phyloP scores from a whole-genome alignment of 2,797 vertebrate species.

The Halcyon smyrnensis region DNA sequence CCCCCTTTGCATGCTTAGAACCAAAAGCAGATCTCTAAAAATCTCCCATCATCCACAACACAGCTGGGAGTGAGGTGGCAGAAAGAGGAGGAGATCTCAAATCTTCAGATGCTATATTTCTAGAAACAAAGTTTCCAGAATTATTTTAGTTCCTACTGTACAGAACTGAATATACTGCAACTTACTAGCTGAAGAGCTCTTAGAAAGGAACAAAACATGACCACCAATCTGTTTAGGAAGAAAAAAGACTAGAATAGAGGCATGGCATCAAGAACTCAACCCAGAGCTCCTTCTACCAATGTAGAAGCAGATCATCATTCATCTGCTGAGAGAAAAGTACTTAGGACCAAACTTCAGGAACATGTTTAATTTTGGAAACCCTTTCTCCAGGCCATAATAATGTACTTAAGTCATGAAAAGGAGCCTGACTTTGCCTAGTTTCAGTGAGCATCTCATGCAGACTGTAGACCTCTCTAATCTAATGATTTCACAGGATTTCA shows the following conservation, averaged over 20 bases:
- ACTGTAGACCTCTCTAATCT: background rate
- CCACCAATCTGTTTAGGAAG: background rate
- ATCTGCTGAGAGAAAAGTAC: background rate
- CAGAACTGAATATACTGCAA: background rate
- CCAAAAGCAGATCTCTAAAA: background rate
- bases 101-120: background rate
- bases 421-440: background rate
- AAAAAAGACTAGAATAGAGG: background rate
- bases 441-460: background rate
- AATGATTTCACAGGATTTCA: background rate
- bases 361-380: background rate
- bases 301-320: background rate
- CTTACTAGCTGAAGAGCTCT: background rate
- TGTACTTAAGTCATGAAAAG: background rate
- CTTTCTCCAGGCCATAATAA: background rate
- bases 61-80: background rate
- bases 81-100: background rate
- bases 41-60: background rate
- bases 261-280: background rate
- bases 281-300: background rate
- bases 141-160: background rate
- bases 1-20: background rate
- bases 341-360: background rate
- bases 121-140: background rate
- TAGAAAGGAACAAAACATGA: background rate